Conservation (phyloP, 2,113 vertebrate genomes). For the Campylomormyrus numenius region DNA sequence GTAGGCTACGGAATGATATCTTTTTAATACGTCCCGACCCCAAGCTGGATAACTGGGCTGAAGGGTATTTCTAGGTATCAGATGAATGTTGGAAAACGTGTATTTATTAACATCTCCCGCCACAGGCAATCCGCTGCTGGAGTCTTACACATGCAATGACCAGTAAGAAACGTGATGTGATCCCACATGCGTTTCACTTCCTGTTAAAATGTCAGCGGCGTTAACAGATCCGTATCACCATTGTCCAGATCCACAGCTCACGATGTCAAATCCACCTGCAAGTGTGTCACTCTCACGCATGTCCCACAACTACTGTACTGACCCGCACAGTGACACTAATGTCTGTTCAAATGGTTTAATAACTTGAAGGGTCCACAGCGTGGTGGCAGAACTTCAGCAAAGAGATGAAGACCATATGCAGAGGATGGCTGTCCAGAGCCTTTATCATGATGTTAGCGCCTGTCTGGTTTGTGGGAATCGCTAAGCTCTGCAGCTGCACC, state of each 20-base stretch:
- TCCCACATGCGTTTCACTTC: background rate
- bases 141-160: background rate
- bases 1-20: background rate
- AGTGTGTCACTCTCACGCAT: background rate
- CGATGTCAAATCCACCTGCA: background rate
- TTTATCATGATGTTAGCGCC: background rate
- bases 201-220: background rate
- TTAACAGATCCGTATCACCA: background rate
- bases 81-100: background rate
- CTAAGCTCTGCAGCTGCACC: background rate
- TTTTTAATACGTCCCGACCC: background rate
- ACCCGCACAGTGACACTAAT: background rate
- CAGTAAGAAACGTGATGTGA: background rate
- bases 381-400: background rate
- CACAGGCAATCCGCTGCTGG: background rate
- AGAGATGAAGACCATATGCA: background rate
- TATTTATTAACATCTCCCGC: background rate
- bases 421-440: background rate
- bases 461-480: background rate
- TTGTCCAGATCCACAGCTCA: background rate
- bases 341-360: background rate
- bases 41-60: background rate
- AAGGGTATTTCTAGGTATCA: background rate
- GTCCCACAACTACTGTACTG: background rate
- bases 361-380: background rate